A percentile compares a stretch with the other conserved stretches of the same genome.
Evolutionary conservation across 2,113 vertebrate species (phyloP).

Genomic region (Catharus bicknelli): DNA sequence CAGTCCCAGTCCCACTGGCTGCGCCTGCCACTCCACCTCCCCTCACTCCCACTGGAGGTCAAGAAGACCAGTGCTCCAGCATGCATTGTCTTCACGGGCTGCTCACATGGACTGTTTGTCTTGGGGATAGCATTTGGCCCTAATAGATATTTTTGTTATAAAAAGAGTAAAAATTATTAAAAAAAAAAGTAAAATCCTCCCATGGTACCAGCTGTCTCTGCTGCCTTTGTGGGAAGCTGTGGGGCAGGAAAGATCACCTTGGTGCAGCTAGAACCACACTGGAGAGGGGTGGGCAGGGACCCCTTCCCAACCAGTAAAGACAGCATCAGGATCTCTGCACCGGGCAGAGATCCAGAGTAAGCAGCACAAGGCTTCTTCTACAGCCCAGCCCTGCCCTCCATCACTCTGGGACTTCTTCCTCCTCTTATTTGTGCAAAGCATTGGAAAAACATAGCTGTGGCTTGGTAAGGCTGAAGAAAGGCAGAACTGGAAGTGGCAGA

Average conservation of each 20-base stretch:
- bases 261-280: not conserved
- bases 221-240: not conserved
- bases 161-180: constrained; percentile 6
- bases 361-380: not conserved
- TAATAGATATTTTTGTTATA: constrained; percentile 52
- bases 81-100: rapidly evolving
- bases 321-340: not conserved
- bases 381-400: constrained; percentile 32
- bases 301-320: rapidly evolving
- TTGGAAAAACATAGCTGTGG: not conserved
- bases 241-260: not conserved
- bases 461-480: not conserved
- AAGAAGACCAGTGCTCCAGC: not conserved
- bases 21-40: not conserved
- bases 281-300: rapidly evolving
- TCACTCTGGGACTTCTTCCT: constrained; percentile 57
- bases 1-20: rapidly evolving
- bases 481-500: not conserved
- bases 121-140: not conserved
- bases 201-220: not conserved
- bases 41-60: not conserved
- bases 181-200: not conserved
- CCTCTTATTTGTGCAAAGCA: constrained; percentile 42
- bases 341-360: constrained; percentile 42
- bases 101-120: not conserved